These are phyloP conservation scores for Glaucomys volans DNA, from an alignment of 2,113 vertebrate species.

Conservation along the genomic window DNA sequence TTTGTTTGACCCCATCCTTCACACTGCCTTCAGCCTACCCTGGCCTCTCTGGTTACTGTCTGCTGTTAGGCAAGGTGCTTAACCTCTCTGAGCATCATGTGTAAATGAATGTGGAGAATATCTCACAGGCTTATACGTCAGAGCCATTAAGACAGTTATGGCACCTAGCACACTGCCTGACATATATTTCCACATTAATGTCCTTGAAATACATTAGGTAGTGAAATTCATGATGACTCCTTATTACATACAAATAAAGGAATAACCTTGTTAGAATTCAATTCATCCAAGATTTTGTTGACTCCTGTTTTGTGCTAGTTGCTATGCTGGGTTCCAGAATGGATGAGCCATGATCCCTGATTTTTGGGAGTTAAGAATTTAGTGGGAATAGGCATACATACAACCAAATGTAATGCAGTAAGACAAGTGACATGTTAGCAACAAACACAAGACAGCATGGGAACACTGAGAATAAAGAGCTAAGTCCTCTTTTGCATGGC, in stretches of 20 bases:
- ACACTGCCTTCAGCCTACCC: background rate
- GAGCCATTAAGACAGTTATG: background rate
- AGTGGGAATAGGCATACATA: background rate
- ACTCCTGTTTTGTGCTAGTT: background rate
- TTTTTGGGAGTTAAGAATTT: background rate
- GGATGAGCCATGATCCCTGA: background rate
- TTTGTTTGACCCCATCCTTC: background rate
- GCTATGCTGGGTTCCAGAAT: background rate
- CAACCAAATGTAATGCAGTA: background rate
- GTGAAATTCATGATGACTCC: background rate
- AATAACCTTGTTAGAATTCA: background rate
- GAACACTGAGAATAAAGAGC: background rate
- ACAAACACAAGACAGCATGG: background rate
- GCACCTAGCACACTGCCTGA: background rate
- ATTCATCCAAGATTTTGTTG: background rate
- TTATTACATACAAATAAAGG: background rate
- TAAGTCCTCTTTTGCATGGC: accelerated
- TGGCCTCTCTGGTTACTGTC: background rate
- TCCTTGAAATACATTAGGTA: background rate
- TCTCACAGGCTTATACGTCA: too few relatives aligned
- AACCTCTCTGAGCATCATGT: background rate
- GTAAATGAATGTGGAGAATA: background rate
- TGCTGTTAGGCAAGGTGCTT: background rate
- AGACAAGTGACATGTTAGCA: background rate
- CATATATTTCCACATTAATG: background rate